Evolutionary conservation across 2,888 invertebrate species (phyloP).

Genomic region (Drosophila tanythrix): DNA sequence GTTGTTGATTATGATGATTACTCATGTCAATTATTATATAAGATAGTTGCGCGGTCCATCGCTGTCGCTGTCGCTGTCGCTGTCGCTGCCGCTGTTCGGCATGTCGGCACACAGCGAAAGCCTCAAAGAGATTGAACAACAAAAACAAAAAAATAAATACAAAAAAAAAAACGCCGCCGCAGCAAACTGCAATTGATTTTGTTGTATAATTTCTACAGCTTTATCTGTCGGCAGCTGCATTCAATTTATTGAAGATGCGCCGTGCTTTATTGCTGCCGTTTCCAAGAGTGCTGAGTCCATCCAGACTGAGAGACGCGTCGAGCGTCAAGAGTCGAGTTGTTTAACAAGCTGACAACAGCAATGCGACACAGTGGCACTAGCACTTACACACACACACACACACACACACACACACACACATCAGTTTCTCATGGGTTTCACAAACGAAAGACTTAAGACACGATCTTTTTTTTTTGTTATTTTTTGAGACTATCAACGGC

Average conservation of each 20-base stretch:
- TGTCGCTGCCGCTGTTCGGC: background rate
- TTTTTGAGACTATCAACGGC: slow-evolving; percentile 3
- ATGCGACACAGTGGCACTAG: slow-evolving; percentile 48
- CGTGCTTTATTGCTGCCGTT: slow-evolving; percentile 63
- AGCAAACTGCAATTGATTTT: slow-evolving; percentile 71
- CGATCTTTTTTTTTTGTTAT: slow-evolving; percentile 45
- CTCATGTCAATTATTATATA: slow-evolving; percentile 76
- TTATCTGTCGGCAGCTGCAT: slow-evolving; percentile 70
- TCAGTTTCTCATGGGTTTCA: slow-evolving; percentile 56
- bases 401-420: slow-evolving; percentile 4
- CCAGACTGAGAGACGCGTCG: slow-evolving; percentile 23
- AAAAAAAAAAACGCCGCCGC: slow-evolving; percentile 31
- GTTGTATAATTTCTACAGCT: slow-evolving; percentile 75
- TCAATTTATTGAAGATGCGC: slow-evolving; percentile 76
- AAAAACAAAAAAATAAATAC: background rate
- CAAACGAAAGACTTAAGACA: slow-evolving; percentile 72
- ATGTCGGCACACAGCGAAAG: slow-evolving; percentile 58
- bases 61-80: background rate
- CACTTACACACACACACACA: slow-evolving; percentile 20
- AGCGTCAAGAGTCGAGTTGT: slow-evolving; percentile 41
- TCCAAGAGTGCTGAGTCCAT: slow-evolving; percentile 14
- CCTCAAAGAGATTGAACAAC: slow-evolving; percentile 41
- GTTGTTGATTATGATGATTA: slow-evolving; percentile 56
- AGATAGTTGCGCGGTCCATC: slow-evolving; percentile 45
- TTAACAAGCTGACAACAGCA: slow-evolving; percentile 58